Evolutionary conservation across 2,888 invertebrate genomes (phyloP).

Genomic region (Horisme vitalbata): DNA sequence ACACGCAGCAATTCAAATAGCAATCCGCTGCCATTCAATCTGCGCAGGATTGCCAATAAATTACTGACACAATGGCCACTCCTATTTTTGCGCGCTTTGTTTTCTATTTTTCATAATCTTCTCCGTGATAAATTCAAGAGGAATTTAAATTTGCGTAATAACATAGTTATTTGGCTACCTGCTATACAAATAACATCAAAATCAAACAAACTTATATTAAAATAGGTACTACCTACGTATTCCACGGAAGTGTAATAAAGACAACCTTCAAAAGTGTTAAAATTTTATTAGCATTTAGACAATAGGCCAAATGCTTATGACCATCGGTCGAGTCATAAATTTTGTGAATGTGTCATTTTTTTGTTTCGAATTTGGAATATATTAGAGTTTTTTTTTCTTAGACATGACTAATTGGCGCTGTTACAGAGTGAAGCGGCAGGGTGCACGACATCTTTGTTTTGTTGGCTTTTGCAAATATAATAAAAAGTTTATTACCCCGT

Average conservation of each 20-base stretch:
- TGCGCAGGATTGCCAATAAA: constrained; percentile 24
- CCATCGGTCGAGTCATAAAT: constrained; percentile 67
- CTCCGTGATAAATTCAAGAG: constrained; percentile 22
- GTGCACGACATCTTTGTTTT: constrained; percentile 64
- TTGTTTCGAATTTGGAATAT: constrained; percentile 63
- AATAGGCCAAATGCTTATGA: constrained; percentile 63
- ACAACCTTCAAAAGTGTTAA: constrained; percentile 67
- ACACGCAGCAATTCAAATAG: constrained; percentile 3
- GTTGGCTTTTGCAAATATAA: constrained; percentile 75
- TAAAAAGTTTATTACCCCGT: constrained; percentile 81
- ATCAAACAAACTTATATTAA: constrained; percentile 38
- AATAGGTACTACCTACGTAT: constrained; percentile 42
- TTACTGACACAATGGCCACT: constrained; percentile 22
- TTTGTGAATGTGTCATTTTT: constrained; percentile 63
- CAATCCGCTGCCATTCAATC: constrained; percentile 16
- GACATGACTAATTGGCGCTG: constrained; percentile 75
- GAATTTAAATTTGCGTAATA: constrained; percentile 32
- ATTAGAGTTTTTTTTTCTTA: constrained; percentile 58
- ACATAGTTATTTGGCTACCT: constrained; percentile 40
- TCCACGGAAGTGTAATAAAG: constrained; percentile 55
- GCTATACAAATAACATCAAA: constrained; percentile 36
- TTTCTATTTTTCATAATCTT: constrained; percentile 26
- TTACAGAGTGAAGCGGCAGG: constrained; percentile 62
- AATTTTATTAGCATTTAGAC: constrained; percentile 68
- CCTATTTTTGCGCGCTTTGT: constrained; percentile 23